Conservation (phyloP, 2,113 vertebrate species). For the Orthonyx spaldingii region DNA sequence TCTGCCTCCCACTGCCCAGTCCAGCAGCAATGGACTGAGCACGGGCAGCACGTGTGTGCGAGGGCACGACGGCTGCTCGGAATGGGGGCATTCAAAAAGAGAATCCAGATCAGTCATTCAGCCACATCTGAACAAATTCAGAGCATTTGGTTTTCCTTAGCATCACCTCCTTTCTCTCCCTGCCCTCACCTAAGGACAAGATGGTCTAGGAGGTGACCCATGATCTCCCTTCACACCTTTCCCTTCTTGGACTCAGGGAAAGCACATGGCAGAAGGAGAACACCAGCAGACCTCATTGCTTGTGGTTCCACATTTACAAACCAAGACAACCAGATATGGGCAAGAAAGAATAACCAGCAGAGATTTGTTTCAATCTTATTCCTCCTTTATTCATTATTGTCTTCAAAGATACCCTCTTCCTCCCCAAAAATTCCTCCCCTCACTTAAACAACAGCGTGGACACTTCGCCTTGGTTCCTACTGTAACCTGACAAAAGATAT, state of each 20-base stretch:
- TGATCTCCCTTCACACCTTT: neutral
- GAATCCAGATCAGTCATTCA: neutral
- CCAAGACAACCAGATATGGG: neutral
- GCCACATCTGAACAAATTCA: neutral
- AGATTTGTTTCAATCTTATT: neutral
- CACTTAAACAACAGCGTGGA: neutral
- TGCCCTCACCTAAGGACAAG: neutral
- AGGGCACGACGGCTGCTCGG: accelerated
- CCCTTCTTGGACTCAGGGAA: neutral
- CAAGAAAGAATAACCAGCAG: neutral
- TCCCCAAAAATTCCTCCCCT: neutral
- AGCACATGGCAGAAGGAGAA: neutral
- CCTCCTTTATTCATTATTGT: neutral
- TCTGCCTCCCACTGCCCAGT: neutral
- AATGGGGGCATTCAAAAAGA: accelerated
- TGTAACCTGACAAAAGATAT: neutral
- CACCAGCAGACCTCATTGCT: neutral
- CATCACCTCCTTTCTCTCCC: neutral
- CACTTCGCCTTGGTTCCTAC: neutral
- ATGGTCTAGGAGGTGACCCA: accelerated
- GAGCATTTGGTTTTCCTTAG: neutral
- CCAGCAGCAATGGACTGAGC: accelerated
- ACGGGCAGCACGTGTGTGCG: accelerated
- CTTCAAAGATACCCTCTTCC: neutral
- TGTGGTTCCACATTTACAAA: neutral